Percentiles rank a stretch among this genome's conserved stretches.
Evolutionary conservation across 2,113 vertebrate species (phyloP).

Genomic region (Oryzias woworae): DNA sequence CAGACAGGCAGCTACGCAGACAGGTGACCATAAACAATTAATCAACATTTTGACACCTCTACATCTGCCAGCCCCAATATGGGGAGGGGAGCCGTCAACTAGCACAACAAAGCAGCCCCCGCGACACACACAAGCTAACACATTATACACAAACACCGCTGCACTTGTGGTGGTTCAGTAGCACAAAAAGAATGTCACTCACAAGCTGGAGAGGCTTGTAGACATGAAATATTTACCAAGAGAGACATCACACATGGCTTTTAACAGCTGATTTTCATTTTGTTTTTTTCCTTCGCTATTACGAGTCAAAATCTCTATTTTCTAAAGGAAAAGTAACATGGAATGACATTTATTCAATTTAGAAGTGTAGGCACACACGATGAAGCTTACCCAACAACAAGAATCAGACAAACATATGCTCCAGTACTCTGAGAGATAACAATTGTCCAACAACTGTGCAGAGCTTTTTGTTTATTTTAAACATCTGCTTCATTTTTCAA

Average conservation of each 20-base stretch:
- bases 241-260: constrained; percentile 51
- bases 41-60: constrained; percentile 87
- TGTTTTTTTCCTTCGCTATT: neutral
- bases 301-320: too few species aligned
- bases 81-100: constrained; percentile 79
- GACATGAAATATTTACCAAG: constrained; percentile 57
- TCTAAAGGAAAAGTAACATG: too few species aligned
- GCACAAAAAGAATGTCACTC: constrained; percentile 59
- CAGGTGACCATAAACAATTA: constrained; percentile 85
- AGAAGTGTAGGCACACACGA: too few species aligned
- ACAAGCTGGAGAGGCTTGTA: constrained; percentile 36
- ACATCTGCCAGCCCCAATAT: constrained; percentile 82
- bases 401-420: too few species aligned
- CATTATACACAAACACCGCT: constrained; percentile 34
- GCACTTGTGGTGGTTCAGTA: constrained; percentile 26
- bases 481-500: too few species aligned
- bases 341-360: too few species aligned
- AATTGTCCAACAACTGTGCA: too few species aligned
- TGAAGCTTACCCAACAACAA: too few species aligned
- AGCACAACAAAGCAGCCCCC: constrained; percentile 70
- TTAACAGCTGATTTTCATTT: constrained; percentile 67
- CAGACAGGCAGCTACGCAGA: constrained; percentile 75
- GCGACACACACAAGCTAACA: constrained; percentile 32
- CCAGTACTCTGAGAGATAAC: too few species aligned
- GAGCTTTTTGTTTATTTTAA: too few species aligned